Base-by-base conservation (phyloP, 2,113 vertebrate species). In the Thalassoma bifasciatum region DNA sequence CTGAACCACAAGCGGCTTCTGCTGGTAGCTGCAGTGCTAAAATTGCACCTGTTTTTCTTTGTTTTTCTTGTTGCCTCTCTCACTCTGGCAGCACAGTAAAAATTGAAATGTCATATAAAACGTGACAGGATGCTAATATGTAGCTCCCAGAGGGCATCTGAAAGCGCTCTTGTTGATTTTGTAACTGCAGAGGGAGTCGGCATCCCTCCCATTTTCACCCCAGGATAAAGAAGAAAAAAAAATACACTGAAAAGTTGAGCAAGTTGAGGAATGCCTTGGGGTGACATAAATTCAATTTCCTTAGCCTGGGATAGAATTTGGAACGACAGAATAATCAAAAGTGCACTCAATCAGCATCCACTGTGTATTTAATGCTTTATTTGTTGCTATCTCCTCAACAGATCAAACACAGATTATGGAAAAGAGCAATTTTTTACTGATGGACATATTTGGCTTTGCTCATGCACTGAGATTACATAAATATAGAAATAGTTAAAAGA, bases 61-160 rank as follows among this genome's bases (percentile, higher is more conserved):
- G 86, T 88, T 89, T 83, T 83, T 77, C 40, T 76, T 80, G 70
- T 79, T 74, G 46, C 67, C 77, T 71, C 73, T 59, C 79, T 82
- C 82, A 61, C 52, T 80, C 76, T 72, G 79, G 82, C 78, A 83
- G 79, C 86, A 81, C 78, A 77, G 87, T 90, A 91, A 90, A 90
- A 91, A 92, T 89, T 92, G 90, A 92, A 92, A 89, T 87, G 89
- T 92, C 91, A 89, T 81, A 92, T 92, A 90, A 92, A 92, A 92
- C 49, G 72, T 88, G 87, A 90, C 90, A 90, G 82, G 87, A 92
- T 91, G 90, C 87, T 91, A 92, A 91, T 91, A 90, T 89, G 89
- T 72, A 84, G 78, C 82, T 92, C 91, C 88, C 92, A 87, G 86
- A 89, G 91, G 91, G 86, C 89, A 87, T 84, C 83, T 88, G 79